A percentile compares a stretch with the other conserved stretches of the same genome.
Conservation (phyloP, 2,113 vertebrate species). For the Muscicapa adusta region DNA sequence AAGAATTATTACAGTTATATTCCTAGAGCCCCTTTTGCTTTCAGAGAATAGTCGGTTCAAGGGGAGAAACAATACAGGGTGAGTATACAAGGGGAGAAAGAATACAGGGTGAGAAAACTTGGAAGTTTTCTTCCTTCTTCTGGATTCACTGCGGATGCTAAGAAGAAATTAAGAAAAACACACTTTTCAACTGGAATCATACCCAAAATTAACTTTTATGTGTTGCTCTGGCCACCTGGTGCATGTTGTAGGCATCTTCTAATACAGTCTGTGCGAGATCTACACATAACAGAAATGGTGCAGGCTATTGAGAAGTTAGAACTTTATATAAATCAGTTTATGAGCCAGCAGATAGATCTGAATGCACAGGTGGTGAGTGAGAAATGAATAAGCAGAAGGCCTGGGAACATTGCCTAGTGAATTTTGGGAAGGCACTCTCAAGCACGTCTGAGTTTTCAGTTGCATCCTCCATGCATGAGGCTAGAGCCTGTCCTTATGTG, state of each 20-base stretch:
- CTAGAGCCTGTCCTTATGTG: not conserved
- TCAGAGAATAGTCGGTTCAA: not conserved
- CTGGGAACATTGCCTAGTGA: conserved; percentile 39
- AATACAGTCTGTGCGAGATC: not conserved
- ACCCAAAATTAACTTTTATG: not conserved
- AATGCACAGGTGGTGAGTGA: conserved; percentile 48
- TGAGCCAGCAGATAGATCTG: conserved; percentile 33
- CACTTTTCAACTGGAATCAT: not conserved
- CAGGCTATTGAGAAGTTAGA: not conserved
- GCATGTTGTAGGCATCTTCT: not conserved
- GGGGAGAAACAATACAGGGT: not conserved
- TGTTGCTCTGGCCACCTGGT: not conserved
- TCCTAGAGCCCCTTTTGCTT: not conserved
- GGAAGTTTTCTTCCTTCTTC: not conserved
- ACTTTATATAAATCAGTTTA: not conserved
- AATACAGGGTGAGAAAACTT: not conserved
- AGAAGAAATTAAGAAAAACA: not conserved
- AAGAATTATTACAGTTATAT: not conserved
- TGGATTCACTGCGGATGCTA: not conserved
- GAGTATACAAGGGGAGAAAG: not conserved
- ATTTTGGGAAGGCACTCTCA: conserved; percentile 29
- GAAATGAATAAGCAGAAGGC: conserved; percentile 48
- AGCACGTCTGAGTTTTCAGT: conserved; percentile 1
- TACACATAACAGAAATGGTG: not conserved
- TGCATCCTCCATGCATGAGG: not conserved